These are phyloP conservation scores for Drosophila paramelanica DNA, from an alignment of 2,888 invertebrate species.

Conservation along the genomic window DNA sequence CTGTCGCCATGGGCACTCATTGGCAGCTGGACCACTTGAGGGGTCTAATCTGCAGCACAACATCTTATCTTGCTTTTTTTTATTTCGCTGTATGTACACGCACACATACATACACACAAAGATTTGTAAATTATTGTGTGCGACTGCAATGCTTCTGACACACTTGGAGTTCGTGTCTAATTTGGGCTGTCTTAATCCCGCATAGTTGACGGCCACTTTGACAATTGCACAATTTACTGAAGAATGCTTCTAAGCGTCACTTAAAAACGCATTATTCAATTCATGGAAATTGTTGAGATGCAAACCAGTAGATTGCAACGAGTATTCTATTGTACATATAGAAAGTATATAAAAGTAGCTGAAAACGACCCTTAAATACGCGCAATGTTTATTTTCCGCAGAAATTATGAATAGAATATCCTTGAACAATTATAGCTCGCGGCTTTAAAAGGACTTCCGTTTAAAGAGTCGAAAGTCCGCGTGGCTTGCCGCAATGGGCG, in stretches of 20 bases:
- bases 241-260: slow-evolving; percentile 82
- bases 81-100: neutral
- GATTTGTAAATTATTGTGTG: slow-evolving; percentile 14
- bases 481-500: slow-evolving; percentile 15
- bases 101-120: neutral
- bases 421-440: neutral
- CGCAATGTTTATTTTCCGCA: slow-evolving; percentile 3
- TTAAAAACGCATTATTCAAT: slow-evolving; percentile 82
- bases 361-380: slow-evolving; percentile 8
- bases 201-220: slow-evolving; percentile 48
- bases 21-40: slow-evolving; percentile 37
- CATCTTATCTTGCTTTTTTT: slow-evolving; percentile 36
- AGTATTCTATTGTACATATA: neutral
- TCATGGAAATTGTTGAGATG: slow-evolving; percentile 52
- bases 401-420: slow-evolving; percentile 8
- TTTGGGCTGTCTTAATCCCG: slow-evolving; percentile 37
- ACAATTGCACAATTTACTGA: slow-evolving; percentile 81
- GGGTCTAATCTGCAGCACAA: slow-evolving; percentile 52
- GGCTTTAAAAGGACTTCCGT: slow-evolving; percentile 2
- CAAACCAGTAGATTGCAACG: slow-evolving; percentile 21
- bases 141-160: slow-evolving; percentile 44
- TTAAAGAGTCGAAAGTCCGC: slow-evolving; percentile 1
- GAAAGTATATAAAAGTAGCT: neutral
- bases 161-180: slow-evolving; percentile 51
- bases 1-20: slow-evolving; percentile 52